Percentiles rank a stretch among this genome's conserved stretches.
Evolutionary conservation across 2,113 vertebrate genomes (phyloP).

Genomic region (Hydrochoerus hydrochaeris): DNA sequence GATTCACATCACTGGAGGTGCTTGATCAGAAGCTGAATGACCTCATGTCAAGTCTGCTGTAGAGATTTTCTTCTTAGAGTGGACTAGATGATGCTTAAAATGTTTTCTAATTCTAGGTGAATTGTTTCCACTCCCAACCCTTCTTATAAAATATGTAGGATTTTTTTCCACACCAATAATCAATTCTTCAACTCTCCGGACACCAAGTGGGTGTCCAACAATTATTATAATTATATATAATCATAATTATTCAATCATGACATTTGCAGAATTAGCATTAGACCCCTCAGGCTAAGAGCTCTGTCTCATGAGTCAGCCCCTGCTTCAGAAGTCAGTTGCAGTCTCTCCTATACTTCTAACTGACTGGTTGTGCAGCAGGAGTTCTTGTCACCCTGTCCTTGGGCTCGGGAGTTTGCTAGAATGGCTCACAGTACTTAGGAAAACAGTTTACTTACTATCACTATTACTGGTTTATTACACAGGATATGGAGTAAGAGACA

Average conservation of each 20-base stretch:
- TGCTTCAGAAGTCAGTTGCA: not conserved
- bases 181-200: not conserved
- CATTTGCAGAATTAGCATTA: not conserved
- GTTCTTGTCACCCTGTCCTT: not conserved
- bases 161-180: not conserved
- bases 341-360: not conserved
- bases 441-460: no score
- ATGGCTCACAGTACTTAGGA: not conserved
- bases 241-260: not conserved
- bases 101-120: constrained; percentile 36
- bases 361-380: not conserved
- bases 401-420: not conserved
- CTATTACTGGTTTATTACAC: not conserved
- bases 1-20: constrained; percentile 45
- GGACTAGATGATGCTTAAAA: constrained; percentile 5
- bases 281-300: not conserved
- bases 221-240: not conserved
- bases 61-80: constrained; percentile 31
- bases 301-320: not conserved
- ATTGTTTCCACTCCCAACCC: not conserved
- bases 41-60: not conserved
- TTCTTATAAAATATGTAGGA: not conserved
- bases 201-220: not conserved
- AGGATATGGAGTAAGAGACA: not conserved
- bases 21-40: constrained; percentile 54